A percentile compares a stretch with the other conserved stretches of the same genome.
phyloP scores from a whole-genome alignment of 2,797 vertebrate genomes.

The Cynodonichthys magdalenae region DNA sequence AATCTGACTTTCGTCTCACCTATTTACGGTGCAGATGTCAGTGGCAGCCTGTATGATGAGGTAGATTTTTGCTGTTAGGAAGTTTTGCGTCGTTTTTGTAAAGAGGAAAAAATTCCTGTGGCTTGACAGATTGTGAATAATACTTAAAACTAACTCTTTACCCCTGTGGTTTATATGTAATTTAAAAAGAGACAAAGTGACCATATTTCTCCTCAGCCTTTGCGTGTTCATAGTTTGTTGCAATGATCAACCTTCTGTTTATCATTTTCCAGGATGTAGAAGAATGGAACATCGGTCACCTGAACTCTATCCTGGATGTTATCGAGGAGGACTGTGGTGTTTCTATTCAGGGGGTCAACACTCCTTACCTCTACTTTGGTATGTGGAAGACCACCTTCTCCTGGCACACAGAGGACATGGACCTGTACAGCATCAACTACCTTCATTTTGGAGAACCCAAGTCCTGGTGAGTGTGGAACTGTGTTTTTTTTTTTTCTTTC shows the following conservation, averaged over 20 bases:
- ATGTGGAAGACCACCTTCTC: constrained; percentile 99
- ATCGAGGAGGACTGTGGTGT: constrained; percentile 95
- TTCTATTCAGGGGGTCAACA: constrained; percentile 97
- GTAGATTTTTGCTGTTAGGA: constrained; percentile 63
- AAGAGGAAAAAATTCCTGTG: neutral
- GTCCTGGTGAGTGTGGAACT: constrained; percentile 89
- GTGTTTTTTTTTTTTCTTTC: neutral
- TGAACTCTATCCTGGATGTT: constrained; percentile 95
- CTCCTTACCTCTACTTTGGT: constrained; percentile 96
- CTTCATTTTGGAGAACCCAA: constrained; percentile 98
- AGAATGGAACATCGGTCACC: constrained; percentile 95
- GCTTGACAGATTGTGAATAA: neutral
- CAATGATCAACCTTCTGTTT: constrained; percentile 11
- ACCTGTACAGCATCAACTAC: constrained; percentile 99
- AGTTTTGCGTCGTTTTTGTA: neutral
- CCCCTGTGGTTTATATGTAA: neutral
- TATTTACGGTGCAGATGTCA: constrained; percentile 97
- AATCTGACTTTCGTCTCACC: constrained; percentile 97
- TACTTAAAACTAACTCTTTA: neutral
- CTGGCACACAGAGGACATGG: constrained; percentile 99
- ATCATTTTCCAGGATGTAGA: constrained; percentile 83
- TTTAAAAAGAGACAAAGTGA: neutral
- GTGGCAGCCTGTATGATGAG: constrained; percentile 95
- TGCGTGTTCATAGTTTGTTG: neutral
- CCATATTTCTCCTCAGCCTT: too few relatives aligned